Conservation (phyloP, 2,797 vertebrate genomes). For the Podarcis lilfordi region DNA sequence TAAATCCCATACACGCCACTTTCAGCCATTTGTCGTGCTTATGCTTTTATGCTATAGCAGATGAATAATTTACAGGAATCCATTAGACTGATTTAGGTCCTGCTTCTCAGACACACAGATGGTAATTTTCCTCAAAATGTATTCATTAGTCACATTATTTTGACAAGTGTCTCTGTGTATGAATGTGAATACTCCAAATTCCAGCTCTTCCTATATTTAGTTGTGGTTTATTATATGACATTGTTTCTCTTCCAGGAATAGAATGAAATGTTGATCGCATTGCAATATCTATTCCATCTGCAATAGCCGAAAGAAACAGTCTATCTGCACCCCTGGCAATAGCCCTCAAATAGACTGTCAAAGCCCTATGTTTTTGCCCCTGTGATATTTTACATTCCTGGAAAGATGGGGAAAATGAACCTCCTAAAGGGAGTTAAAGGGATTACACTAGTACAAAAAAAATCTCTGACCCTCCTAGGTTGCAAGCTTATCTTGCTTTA, state of each 20-base stretch:
- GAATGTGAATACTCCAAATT: conserved; percentile 17
- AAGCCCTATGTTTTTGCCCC: not conserved
- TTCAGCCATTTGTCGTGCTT: not conserved
- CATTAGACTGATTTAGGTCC: conserved; percentile 9
- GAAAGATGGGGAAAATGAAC: not conserved
- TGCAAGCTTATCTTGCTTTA: not conserved
- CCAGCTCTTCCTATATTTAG: conserved; percentile 17
- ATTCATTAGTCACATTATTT: conserved; percentile 50
- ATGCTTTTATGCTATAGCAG: conserved; percentile 12
- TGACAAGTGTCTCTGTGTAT: conserved; percentile 29
- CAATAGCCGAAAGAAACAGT: not conserved
- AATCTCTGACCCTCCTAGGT: not conserved
- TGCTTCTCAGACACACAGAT: conserved; percentile 17
- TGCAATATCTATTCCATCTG: not conserved
- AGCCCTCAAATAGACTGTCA: not conserved
- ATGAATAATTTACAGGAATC: conserved; percentile 22
- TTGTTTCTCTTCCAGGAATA: conserved; percentile 3
- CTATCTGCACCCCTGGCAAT: not conserved
- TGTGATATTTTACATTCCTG: not conserved
- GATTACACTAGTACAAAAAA: not conserved
- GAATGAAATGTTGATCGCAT: not conserved
- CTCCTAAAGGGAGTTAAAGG: not conserved
- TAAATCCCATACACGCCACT: not conserved
- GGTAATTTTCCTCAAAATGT: conserved; percentile 23
- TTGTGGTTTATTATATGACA: not conserved